Base-by-base conservation (phyloP, 2,113 vertebrate genomes). In the Indicator indicator region DNA sequence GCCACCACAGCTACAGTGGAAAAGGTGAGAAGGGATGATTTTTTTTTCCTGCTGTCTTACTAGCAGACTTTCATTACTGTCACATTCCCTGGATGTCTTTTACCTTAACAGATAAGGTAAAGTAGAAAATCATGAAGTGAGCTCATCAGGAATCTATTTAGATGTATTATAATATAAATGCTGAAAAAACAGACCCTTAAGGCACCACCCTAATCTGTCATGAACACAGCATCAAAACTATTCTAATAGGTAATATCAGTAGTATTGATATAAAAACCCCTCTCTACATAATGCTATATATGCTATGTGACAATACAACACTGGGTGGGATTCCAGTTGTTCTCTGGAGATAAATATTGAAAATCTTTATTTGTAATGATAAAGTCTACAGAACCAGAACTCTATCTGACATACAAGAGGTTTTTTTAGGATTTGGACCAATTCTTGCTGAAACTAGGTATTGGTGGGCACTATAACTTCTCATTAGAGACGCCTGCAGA, bases 241-340 rank as follows among this genome's bases (percentile, higher is more conserved):
- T 59, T 88, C 32, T 38, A 56, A 90, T 82, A 50, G 88, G 87
- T 17, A 90, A 60, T 83, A 83, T 86, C 69, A 87, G 58, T 95
- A 59, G 81, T 70, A 70, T 8, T 72, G 75, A 83, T 88, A 96
- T 59, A 64, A 83, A 87, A 88, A 88, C 48, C n/a, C 78, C 15
- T 96, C 97, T 89, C 65, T 80, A 86, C 90, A 69, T 84, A 96
- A 86, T 56, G 30, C 16, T 65, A 24, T 55, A 76, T 55, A 79
- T 18, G 10, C 28, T 85, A 20, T 30, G 19, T 86, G 75, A 82
- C 52, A 86, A 50, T 59, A 69, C 36, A 89, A 24, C 5, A 3
- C 6, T 40, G 28, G 78, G 27, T 36, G 67, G 20, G 23, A 80
- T 56, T 95, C 32, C 74, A 80, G 15, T 20, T 94, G 60, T 89